Evolutionary conservation across 2,113 vertebrate species (phyloP).

Genomic region (Spilogale gracilis): DNA sequence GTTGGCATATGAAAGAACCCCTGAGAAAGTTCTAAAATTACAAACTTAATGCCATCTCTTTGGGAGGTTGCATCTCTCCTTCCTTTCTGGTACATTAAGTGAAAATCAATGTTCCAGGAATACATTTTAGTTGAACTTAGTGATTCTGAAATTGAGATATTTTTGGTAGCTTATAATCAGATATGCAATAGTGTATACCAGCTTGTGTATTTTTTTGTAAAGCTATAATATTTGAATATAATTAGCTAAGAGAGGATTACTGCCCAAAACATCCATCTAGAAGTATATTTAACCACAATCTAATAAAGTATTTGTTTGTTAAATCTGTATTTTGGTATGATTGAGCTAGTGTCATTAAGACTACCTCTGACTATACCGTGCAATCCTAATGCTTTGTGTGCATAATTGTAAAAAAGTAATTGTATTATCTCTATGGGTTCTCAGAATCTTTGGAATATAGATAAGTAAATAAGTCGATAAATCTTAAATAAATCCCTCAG

Average conservation of each 20-base stretch:
- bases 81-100: slow-evolving; percentile 59
- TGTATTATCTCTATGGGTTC: not conserved
- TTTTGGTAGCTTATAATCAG: slow-evolving; percentile 50
- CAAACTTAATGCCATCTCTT: slow-evolving; percentile 4
- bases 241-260: slow-evolving; percentile 34
- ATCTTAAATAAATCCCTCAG: not conserved
- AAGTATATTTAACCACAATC: not conserved
- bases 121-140: slow-evolving; percentile 63
- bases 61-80: not conserved
- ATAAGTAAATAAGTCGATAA: not conserved
- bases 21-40: slow-evolving; percentile 35
- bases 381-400: not conserved
- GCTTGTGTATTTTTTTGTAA: slow-evolving; percentile 40
- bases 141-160: slow-evolving; percentile 58
- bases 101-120: slow-evolving; percentile 71
- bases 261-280: slow-evolving; percentile 30
- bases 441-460: not conserved
- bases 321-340: slow-evolving; percentile 12
- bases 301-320: not conserved
- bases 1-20: not conserved
- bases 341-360: not conserved
- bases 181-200: not conserved
- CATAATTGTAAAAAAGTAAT: not conserved
- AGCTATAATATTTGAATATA: slow-evolving; percentile 51
- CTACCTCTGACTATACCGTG: not conserved